A percentile compares a stretch with the other conserved stretches of the same genome.
phyloP scores from a whole-genome alignment of 2,888 invertebrate genomes.

The Sarcophaga subvicina region DNA sequence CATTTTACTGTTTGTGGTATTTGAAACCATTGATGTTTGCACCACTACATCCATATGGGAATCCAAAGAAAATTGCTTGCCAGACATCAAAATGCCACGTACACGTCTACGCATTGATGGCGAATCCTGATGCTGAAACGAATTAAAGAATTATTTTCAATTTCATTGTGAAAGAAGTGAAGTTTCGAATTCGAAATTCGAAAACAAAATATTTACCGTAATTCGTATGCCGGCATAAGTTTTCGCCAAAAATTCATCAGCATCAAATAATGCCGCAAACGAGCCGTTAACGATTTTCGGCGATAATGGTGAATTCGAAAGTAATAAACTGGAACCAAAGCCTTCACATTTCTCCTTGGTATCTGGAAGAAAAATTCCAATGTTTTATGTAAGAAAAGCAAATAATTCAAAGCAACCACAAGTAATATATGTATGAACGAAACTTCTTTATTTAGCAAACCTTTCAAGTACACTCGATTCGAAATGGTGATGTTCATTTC shows the following conservation, averaged over 20 bases:
- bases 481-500: constrained; percentile 84
- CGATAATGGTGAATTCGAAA: constrained; percentile 97
- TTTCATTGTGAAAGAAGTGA: background rate
- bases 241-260: constrained; percentile 81
- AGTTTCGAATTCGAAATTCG: background rate
- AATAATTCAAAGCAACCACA: too few relatives aligned
- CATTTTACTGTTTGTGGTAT: constrained; percentile 66
- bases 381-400: too few relatives aligned
- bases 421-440: too few relatives aligned
- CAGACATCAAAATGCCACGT: constrained; percentile 93
- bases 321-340: constrained; percentile 95
- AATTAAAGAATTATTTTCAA: background rate
- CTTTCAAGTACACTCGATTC: constrained; percentile 89
- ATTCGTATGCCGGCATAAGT: constrained; percentile 81
- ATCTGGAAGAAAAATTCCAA: constrained; percentile 82
- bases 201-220: constrained; percentile 75
- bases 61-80: constrained; percentile 94
- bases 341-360: constrained; percentile 92
- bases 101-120: constrained; percentile 92
- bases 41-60: constrained; percentile 93
- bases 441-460: constrained; percentile 80
- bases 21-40: constrained; percentile 85
- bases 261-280: constrained; percentile 94
- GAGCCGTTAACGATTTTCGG: constrained; percentile 98
- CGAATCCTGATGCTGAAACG: constrained; percentile 81